Evolutionary conservation across 1,140 invertebrate species (phyloP), one percentile per base, ranked within the genome.

Genomic region (Paraescarpia echinospica): DNA sequence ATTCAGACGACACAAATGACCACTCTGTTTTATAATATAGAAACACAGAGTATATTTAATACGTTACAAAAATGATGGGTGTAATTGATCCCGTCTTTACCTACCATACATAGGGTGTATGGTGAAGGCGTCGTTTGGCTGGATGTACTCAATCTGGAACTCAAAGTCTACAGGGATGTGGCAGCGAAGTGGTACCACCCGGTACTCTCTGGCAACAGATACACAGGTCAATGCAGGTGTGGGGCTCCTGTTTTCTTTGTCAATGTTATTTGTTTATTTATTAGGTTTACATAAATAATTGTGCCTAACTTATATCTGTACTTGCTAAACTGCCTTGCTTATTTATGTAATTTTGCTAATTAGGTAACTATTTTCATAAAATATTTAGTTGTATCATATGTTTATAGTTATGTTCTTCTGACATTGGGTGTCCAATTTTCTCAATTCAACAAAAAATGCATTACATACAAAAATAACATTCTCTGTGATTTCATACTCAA

Each of bases 101-200:
- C 92, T 93, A 96, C 96, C 96, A 94, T 94, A 93, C 94, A 96
- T 94, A 33, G 96, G 96, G 92, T 95, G 93, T 27, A 96, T 93
- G 41, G 93, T 93, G 92, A 96, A 96, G n/a, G 95, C 94, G 92
- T 95, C 94, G 93, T 96, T 94, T 33, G 94, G 94, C 59, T 96
- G 95, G 35, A 95, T 93, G 48, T 95, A 95, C 18, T 94, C 94
- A 6, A 96, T 93, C 77, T 95, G 93, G 93, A 94, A 96, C 93
- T 96, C 96, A 96, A 96, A 96, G 92, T 96, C 96, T 33, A 96
- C 94, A n/a, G 96, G 96, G n/a, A 94, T 95, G 91, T 95, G 94
- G 94, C 95, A 95, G 90, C 94, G 89, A 88, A 96, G 92, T 41
- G 95, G 94, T 92, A 96, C 95, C 51, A 90, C 48, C 35, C 48